A percentile compares a stretch with the other conserved stretches of the same genome.
phyloP scores from a whole-genome alignment of 2,113 vertebrate species.

The Centropristis striata region DNA sequence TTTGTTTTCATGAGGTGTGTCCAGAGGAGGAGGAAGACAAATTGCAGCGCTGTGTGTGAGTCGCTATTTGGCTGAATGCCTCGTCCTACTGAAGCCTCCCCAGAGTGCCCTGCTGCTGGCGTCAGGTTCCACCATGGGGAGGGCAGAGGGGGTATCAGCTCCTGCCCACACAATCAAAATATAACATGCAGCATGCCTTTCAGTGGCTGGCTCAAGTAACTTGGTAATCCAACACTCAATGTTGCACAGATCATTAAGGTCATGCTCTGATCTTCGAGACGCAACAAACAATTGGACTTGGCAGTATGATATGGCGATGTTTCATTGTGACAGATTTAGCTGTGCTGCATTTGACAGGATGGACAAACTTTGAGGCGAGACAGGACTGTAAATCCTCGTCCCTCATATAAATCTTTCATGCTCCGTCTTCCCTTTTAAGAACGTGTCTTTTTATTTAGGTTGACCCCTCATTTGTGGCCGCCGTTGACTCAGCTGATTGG shows the following conservation, averaged over 20 bases:
- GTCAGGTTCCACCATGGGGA: conserved; percentile 72
- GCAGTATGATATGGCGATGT: conserved; percentile 20
- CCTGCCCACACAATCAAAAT: conserved; percentile 81
- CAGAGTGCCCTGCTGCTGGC: conserved; percentile 71
- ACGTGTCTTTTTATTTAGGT: conserved; percentile 34
- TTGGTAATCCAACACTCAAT: conserved; percentile 62
- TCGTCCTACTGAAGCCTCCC: conserved; percentile 69
- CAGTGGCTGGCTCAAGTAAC: conserved; percentile 63
- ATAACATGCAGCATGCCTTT: conserved; percentile 71
- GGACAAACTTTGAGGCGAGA: conserved; percentile 55
- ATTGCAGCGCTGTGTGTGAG: conserved; percentile 68
- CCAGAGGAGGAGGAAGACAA: conserved; percentile 78
- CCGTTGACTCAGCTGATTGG: conserved; percentile 41
- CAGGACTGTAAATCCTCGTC: conserved; percentile 46
- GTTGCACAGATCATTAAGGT: conserved; percentile 75
- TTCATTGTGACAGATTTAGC: conserved; percentile 58
- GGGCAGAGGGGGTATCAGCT: conserved; percentile 75
- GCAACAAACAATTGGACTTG: conserved; percentile 65
- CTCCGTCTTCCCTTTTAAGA: conserved; percentile 35
- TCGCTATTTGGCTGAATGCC: conserved; percentile 77
- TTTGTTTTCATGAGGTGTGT: conserved; percentile 81
- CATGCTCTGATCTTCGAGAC: conserved; percentile 66
- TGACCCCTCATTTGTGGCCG: conserved; percentile 49
- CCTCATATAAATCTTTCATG: conserved; percentile 55
- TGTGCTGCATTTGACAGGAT: conserved; percentile 51